A percentile compares a stretch with the other conserved stretches of the same genome.
Conservation (phyloP, 64 coral and sea anemone species). For the Platygyra sinensis region DNA sequence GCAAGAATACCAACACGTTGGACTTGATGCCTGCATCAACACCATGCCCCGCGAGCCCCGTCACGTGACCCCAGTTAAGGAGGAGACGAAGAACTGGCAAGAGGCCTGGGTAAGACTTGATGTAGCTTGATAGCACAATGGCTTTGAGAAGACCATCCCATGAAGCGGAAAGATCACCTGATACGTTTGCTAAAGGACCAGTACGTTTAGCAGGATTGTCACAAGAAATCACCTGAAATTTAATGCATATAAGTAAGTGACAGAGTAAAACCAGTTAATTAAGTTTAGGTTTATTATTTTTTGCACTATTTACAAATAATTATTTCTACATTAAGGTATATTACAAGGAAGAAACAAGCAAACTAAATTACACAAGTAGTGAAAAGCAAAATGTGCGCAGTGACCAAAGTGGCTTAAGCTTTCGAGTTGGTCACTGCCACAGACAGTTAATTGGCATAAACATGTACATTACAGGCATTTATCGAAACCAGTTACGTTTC, state of each 20-base stretch:
- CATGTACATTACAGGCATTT: no score
- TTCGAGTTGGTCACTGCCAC: no score
- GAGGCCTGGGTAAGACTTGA: constrained; percentile 75
- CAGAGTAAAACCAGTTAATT: no score
- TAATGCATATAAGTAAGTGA: background rate
- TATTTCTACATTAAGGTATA: no score
- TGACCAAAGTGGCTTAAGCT: no score
- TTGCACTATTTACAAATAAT: no score
- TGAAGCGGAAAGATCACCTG: constrained; percentile 77
- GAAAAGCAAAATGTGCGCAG: no score
- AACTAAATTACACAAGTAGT: no score
- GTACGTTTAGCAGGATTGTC: constrained; percentile 26
- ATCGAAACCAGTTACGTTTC: no score
- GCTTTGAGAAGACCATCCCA: constrained; percentile 89
- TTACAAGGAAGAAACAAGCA: no score
- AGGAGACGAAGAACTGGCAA: constrained; percentile 85
- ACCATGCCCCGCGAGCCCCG: constrained; percentile 74
- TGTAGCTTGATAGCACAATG: constrained; percentile 73
- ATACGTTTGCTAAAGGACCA: constrained; percentile 28
- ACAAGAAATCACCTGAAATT: constrained; percentile 71
- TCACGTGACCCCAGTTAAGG: constrained; percentile 79
- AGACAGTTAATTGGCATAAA: no score
- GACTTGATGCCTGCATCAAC: constrained; percentile 69
- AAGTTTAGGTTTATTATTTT: no score
- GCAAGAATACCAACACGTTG: constrained; percentile 72